A percentile compares a stretch with the other conserved stretches of the same genome.
These are phyloP conservation scores for Zootoca vivipara DNA, from an alignment of 2,113 vertebrate genomes.

Conservation along the genomic window DNA sequence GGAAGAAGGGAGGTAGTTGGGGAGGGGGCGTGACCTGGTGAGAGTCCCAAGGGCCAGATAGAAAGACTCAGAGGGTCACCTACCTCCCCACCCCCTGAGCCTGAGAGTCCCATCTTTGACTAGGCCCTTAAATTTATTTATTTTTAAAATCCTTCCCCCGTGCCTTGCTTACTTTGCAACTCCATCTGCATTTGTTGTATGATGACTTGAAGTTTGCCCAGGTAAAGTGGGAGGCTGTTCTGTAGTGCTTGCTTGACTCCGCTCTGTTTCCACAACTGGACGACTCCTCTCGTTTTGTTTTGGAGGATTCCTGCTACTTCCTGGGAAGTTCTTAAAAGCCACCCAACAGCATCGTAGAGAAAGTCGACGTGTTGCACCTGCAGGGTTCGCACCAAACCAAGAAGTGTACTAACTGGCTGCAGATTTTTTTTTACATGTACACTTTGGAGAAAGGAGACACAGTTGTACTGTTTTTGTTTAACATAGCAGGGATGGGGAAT, in stretches of 20 bases:
- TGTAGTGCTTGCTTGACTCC: slow-evolving; percentile 58
- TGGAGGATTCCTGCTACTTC: slow-evolving; percentile 63
- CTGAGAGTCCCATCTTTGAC: no score
- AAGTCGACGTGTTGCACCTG: slow-evolving; percentile 73
- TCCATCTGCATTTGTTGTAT: slow-evolving; percentile 80
- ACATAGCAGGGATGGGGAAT: not conserved
- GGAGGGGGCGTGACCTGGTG: no score
- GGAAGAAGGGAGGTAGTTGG: no score
- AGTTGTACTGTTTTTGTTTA: no score
- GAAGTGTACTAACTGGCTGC: not conserved
- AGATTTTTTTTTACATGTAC: no score
- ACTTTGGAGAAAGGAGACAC: no score
- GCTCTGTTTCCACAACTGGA: slow-evolving; percentile 73
- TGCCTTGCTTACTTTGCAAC: slow-evolving; percentile 80
- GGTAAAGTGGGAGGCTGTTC: slow-evolving; percentile 64
- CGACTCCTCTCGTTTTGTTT: not conserved
- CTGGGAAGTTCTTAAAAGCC: slow-evolving; percentile 60
- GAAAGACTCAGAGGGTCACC: no score
- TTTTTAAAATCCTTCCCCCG: no score
- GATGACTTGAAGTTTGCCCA: slow-evolving; percentile 70
- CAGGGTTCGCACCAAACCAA: slow-evolving; percentile 17
- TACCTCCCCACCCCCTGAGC: no score
- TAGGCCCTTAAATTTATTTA: no score
- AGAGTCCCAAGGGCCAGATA: no score
- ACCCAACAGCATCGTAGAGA: slow-evolving; percentile 67